Percentiles rank a stretch among this genome's conserved stretches.
Conservation (phyloP, 2,888 invertebrate genomes). For the Thyatira batis region DNA sequence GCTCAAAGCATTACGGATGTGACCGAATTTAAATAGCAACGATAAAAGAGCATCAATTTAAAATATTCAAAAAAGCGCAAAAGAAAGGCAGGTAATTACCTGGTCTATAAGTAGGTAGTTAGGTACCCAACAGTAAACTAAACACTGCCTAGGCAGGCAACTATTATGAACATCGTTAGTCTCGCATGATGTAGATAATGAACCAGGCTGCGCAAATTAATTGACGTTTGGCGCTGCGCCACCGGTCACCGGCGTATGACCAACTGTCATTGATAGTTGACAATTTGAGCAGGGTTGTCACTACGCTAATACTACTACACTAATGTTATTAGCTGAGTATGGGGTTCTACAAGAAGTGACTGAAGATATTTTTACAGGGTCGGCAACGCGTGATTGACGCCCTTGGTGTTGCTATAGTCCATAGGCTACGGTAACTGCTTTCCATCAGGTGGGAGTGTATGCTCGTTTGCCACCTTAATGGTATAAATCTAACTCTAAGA, state of each 20-base stretch:
- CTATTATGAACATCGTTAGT: slow-evolving; percentile 15
- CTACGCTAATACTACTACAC: background rate
- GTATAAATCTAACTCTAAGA: too few relatives aligned
- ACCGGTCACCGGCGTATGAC: slow-evolving; percentile 12
- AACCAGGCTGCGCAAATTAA: slow-evolving; percentile 24
- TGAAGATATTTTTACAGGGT: too few relatives aligned
- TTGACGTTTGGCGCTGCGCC: slow-evolving; percentile 29
- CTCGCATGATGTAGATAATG: slow-evolving; percentile 22
- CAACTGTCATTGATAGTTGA: slow-evolving; percentile 10
- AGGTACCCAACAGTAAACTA: background rate
- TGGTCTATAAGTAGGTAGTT: background rate
- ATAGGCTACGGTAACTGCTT: too few relatives aligned
- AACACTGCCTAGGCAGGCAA: background rate
- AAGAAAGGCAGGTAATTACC: background rate
- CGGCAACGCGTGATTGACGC: too few relatives aligned
- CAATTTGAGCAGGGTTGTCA: slow-evolving; percentile 3
- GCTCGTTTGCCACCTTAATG: too few relatives aligned
- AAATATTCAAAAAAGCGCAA: background rate
- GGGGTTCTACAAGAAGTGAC: too few relatives aligned
- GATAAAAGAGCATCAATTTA: background rate
- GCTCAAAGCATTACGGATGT: too few relatives aligned
- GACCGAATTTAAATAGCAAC: slow-evolving; percentile 14
- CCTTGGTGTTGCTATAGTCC: too few relatives aligned
- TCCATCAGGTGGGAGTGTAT: too few relatives aligned
- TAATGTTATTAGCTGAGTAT: too few relatives aligned